Percentiles rank a stretch among this genome's conserved stretches.
Conservation (phyloP, 2,888 invertebrate species). For the Eupithecia tripunctaria region DNA sequence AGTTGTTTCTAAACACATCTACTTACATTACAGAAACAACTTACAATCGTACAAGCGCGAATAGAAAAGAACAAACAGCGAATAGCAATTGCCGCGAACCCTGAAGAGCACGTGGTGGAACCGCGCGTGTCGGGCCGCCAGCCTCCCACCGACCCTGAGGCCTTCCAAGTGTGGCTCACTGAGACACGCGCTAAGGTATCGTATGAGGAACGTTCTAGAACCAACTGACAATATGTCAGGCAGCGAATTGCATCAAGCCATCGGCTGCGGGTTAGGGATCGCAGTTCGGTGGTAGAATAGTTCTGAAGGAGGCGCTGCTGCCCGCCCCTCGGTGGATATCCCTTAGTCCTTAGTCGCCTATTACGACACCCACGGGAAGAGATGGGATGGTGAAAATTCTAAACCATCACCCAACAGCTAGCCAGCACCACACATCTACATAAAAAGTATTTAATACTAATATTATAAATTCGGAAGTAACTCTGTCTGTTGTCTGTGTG, state of each 20-base stretch:
- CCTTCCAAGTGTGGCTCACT: constrained; percentile 82
- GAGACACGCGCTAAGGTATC: constrained; percentile 83
- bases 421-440: too few species aligned
- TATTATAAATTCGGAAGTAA: too few species aligned
- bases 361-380: too few species aligned
- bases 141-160: constrained; percentile 76
- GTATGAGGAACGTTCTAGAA: not conserved
- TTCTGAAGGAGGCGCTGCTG: too few species aligned
- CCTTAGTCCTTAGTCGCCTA: too few species aligned
- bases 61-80: constrained; percentile 92
- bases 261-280: too few species aligned
- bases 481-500: too few species aligned
- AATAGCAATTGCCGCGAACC: constrained; percentile 87
- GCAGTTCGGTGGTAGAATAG: too few species aligned
- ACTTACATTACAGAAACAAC: constrained; percentile 70
- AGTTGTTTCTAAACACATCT: not conserved
- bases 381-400: too few species aligned
- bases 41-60: constrained; percentile 87
- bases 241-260: not conserved
- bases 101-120: constrained; percentile 81
- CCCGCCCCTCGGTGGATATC: too few species aligned
- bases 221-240: not conserved
- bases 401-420: too few species aligned
- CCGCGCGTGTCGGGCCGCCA: constrained; percentile 65
- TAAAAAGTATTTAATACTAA: too few species aligned